Conservation (phyloP, 2,888 invertebrate genomes). For the Ectropis crepuscularia region DNA sequence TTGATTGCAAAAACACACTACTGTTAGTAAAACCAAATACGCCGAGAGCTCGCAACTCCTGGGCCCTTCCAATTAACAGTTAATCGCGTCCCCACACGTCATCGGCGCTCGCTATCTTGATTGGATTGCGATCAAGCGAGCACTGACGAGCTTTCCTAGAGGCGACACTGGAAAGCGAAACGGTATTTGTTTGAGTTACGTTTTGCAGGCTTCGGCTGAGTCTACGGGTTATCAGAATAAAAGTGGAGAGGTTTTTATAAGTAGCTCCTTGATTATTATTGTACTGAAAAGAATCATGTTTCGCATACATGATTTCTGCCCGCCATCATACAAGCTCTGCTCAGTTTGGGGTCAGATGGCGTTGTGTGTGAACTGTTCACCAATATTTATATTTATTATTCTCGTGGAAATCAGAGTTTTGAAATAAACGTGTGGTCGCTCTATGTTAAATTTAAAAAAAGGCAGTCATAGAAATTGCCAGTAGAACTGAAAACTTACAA, state of each 20-base stretch:
- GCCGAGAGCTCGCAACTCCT: constrained; percentile 45
- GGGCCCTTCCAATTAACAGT: constrained; percentile 58
- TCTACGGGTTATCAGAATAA: neutral
- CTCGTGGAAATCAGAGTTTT: no score
- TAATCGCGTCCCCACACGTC: constrained; percentile 54
- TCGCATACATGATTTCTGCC: no score
- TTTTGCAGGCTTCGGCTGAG: neutral
- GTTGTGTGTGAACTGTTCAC: no score
- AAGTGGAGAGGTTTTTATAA: neutral
- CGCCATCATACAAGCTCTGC: no score
- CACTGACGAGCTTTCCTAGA: constrained; percentile 21
- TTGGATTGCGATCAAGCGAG: constrained; percentile 35
- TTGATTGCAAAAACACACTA: constrained; percentile 5
- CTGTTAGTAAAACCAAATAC: constrained; percentile 23
- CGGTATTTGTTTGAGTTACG: neutral
- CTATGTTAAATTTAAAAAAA: no score
- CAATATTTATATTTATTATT: no score
- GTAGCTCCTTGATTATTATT: no score
- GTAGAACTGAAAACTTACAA: no score
- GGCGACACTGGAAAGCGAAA: neutral
- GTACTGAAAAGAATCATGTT: no score
- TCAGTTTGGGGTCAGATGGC: no score
- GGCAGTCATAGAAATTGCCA: no score
- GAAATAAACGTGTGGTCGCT: no score
- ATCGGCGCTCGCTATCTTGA: constrained; percentile 47